A percentile compares a stretch with the other conserved stretches of the same genome.
These are phyloP conservation scores for Brachionus asplanchnoidis DNA, from an alignment of 1,140 invertebrate species.

Conservation along the genomic window DNA sequence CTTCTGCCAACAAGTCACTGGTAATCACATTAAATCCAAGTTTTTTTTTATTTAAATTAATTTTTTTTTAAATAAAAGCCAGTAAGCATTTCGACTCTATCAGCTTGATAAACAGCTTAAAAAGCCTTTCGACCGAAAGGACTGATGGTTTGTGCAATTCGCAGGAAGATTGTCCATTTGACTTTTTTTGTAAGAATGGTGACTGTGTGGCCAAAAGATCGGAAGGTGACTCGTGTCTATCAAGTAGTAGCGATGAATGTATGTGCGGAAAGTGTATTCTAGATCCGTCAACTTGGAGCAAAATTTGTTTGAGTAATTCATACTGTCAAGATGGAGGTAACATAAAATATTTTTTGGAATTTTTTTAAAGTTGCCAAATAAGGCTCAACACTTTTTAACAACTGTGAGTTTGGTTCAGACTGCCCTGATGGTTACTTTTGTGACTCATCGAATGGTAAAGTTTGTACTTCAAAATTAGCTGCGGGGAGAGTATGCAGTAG, in stretches of 20 bases:
- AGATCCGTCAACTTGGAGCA: neutral
- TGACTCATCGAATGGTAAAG: neutral
- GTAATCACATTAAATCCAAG: neutral
- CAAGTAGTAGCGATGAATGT: slow-evolving; percentile 4
- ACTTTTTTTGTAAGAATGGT: slow-evolving; percentile 30
- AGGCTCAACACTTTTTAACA: neutral
- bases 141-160: neutral
- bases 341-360: neutral
- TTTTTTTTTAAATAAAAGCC: neutral
- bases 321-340: slow-evolving; percentile 21
- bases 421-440: slow-evolving; percentile 19
- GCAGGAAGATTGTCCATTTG: neutral
- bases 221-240: slow-evolving; percentile 19
- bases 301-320: neutral
- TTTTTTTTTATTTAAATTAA: neutral
- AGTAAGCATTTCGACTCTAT: neutral
- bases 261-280: slow-evolving; percentile 20
- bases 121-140: neutral
- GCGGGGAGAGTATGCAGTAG: neutral
- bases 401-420: neutral
- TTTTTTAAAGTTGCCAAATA: neutral
- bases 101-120: neutral
- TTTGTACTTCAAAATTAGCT: neutral
- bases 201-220: slow-evolving; percentile 22
- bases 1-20: neutral